These are phyloP conservation scores for Aegithalos caudatus DNA, from an alignment of 2,113 vertebrate genomes.

Conservation along the genomic window DNA sequence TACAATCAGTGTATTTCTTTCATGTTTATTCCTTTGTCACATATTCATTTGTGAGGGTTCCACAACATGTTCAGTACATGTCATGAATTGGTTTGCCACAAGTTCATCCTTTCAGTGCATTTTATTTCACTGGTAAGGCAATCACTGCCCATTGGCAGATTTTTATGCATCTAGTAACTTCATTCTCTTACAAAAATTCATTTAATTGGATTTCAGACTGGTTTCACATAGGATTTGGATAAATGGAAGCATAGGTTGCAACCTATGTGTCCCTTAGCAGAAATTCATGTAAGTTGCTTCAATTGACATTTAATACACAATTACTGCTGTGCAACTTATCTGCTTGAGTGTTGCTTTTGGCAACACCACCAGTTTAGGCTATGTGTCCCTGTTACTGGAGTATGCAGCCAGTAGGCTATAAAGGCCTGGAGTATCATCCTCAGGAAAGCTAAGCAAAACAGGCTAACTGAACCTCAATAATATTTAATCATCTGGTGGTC, in stretches of 20 bases:
- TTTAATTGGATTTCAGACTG: slow-evolving; percentile 52
- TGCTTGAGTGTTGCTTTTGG: slow-evolving; percentile 7
- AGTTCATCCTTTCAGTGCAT: slow-evolving; percentile 11
- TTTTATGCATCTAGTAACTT: slow-evolving; percentile 40
- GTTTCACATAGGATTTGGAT: slow-evolving; percentile 22
- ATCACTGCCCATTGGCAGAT: neutral
- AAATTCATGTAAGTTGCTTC: slow-evolving; percentile 1
- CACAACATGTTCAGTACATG: slow-evolving; percentile 28
- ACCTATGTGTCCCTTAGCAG: neutral
- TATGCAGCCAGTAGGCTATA: neutral
- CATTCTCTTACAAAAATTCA: slow-evolving; percentile 47
- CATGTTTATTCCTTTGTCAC: slow-evolving; percentile 62
- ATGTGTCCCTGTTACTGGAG: neutral
- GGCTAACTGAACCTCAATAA: neutral
- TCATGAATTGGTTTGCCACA: slow-evolving; percentile 21
- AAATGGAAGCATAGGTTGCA: slow-evolving; percentile 33
- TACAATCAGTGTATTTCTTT: slow-evolving; percentile 58
- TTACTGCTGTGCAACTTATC: slow-evolving; percentile 2
- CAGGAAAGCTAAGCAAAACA: neutral
- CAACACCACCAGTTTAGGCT: neutral
- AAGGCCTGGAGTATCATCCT: neutral
- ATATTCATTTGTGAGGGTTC: slow-evolving; percentile 40
- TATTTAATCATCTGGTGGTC: neutral
- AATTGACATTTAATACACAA: neutral
- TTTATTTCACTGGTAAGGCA: slow-evolving; percentile 28